Conservation (phyloP, 1,140 invertebrate species). For the Holcopasites calliopsidis region DNA sequence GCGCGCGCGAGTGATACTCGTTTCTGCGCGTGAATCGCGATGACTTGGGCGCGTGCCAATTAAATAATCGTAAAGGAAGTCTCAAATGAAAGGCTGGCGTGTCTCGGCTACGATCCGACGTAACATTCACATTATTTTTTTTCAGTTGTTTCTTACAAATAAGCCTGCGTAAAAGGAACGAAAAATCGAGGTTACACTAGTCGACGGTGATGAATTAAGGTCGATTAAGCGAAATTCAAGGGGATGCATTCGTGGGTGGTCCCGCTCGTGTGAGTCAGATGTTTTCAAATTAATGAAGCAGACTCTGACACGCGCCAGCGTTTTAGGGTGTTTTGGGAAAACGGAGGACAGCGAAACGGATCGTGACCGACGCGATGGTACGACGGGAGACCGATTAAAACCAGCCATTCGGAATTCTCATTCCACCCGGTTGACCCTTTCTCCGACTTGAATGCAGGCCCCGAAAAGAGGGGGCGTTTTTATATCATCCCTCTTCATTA, state of each 20-base stretch:
- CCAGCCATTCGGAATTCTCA: constrained; percentile 10
- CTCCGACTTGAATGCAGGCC: not conserved
- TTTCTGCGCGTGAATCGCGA: constrained; percentile 19
- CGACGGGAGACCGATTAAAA: constrained; percentile 29
- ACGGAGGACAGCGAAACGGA: not conserved
- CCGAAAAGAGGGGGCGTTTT: not conserved
- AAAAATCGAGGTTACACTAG: not conserved
- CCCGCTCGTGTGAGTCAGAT: not conserved
- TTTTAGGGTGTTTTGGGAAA: not conserved
- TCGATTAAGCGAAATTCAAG: not conserved
- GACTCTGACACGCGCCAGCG: too few species aligned
- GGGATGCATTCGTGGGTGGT: not conserved
- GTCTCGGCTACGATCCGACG: too few species aligned
- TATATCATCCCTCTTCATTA: constrained; percentile 13
- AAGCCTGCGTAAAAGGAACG: not conserved
- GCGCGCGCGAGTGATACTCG: not conserved
- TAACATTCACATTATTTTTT: too few species aligned
- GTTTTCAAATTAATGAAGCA: not conserved
- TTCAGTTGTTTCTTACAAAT: too few species aligned
- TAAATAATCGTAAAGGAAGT: constrained; percentile 49
- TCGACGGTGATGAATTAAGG: too few species aligned
- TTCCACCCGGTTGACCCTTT: constrained; percentile 18
- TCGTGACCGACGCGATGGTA: too few species aligned
- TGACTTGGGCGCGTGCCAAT: constrained; percentile 27
- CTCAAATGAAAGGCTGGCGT: too few species aligned